Conservation (phyloP, 2,113 vertebrate species). For the Spilogale gracilis region DNA sequence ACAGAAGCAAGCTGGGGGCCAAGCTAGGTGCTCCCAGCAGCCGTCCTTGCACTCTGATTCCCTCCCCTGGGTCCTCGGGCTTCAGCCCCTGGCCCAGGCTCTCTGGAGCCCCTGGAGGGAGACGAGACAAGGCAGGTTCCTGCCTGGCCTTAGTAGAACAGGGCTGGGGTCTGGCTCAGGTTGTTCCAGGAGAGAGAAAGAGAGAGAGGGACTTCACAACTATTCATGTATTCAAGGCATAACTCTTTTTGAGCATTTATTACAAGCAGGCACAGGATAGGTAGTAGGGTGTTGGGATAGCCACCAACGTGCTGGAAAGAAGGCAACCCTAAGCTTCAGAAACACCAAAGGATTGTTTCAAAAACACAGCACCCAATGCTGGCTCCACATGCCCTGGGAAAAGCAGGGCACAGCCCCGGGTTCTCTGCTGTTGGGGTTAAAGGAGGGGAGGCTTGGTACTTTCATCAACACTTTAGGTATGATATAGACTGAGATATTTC, state of each 20-base stretch:
- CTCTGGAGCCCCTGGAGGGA: not conserved
- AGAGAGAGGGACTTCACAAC: fast-evolving
- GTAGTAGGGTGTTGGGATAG: fast-evolving
- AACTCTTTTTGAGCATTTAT: fast-evolving
- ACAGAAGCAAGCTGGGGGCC: not conserved
- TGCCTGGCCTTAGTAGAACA: not conserved
- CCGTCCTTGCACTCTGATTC: not conserved
- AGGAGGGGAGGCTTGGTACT: too few relatives aligned
- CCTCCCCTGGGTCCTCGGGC: not conserved
- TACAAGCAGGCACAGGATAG: fast-evolving
- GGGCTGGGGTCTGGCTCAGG: not conserved
- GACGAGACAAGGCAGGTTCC: not conserved
- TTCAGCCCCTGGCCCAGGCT: fast-evolving
- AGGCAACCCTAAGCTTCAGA: not conserved
- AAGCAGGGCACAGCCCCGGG: fast-evolving
- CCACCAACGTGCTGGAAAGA: not conserved
- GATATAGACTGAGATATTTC: too few relatives aligned
- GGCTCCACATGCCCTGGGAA: fast-evolving
- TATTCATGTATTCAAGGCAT: too few relatives aligned
- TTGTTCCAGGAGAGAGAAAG: not conserved
- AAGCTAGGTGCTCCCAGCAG: fast-evolving
- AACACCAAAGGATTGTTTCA: not conserved
- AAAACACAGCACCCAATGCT: fast-evolving
- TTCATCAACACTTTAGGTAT: too few relatives aligned
- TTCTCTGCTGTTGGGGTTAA: not conserved